phyloP scores from a whole-genome alignment of 2,888 invertebrate species.

The Catocala sponsa region DNA sequence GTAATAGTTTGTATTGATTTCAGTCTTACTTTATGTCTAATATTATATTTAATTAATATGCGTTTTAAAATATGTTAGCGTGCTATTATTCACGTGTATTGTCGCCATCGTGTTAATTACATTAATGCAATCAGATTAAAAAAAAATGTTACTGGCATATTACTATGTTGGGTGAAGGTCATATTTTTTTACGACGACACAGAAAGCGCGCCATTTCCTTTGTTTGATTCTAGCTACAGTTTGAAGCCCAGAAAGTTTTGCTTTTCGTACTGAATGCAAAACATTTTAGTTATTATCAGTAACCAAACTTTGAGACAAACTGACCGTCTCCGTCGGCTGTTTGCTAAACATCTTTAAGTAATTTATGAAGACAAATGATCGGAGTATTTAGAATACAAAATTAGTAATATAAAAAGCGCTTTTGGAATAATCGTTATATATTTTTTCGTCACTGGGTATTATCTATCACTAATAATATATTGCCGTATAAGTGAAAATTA shows the following conservation, averaged over 20 bases:
- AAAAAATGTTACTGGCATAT: conserved; percentile 12
- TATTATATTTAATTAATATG: background rate
- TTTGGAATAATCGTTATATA: too few relatives aligned
- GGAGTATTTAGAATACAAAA: conserved; percentile 6
- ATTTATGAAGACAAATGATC: conserved; percentile 17
- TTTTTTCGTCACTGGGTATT: too few relatives aligned
- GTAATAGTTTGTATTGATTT: too few relatives aligned
- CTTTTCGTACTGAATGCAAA: background rate
- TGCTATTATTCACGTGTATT: conserved; percentile 7
- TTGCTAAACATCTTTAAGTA: background rate
- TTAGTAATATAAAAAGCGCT: too few relatives aligned
- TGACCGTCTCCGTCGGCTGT: background rate
- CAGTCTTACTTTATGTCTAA: too few relatives aligned
- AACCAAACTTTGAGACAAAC: background rate
- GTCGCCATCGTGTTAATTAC: conserved; percentile 33
- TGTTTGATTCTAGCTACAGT: conserved; percentile 21
- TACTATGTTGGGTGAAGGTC: conserved; percentile 16
- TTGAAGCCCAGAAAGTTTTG: background rate
- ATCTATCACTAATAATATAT: too few relatives aligned
- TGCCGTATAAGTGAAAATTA: too few relatives aligned
- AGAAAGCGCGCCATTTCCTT: conserved; percentile 19
- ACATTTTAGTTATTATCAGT: background rate
- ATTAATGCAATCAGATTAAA: conserved; percentile 27
- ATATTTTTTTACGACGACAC: conserved; percentile 11
- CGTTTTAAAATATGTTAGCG: conserved; percentile 1